These are phyloP conservation scores for Apomyelois bistriatella DNA, from an alignment of 2,888 invertebrate genomes.

Conservation along the genomic window DNA sequence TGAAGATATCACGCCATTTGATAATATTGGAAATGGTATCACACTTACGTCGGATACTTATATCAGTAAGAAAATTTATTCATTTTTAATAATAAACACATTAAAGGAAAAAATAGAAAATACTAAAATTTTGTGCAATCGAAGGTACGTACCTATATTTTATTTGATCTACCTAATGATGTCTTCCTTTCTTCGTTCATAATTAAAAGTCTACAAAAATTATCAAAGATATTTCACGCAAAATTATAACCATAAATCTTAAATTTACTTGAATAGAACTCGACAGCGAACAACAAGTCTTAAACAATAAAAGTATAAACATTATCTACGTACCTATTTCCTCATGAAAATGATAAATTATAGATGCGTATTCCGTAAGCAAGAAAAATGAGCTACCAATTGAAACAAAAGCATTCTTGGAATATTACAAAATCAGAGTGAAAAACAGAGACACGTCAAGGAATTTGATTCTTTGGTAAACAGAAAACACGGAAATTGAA, in stretches of 20 bases:
- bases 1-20: neutral
- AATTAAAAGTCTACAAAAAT: too few relatives aligned
- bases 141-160: too few relatives aligned
- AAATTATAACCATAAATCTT: neutral
- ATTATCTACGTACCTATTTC: too few relatives aligned
- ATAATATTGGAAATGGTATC: constrained; percentile 8
- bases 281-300: too few relatives aligned
- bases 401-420: neutral
- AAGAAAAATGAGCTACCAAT: neutral
- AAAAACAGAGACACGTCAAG: neutral
- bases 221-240: too few relatives aligned
- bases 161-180: too few relatives aligned
- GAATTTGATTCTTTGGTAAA: constrained; percentile 16
- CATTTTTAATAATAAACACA: too few relatives aligned
- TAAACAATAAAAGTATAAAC: too few relatives aligned
- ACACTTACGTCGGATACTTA: neutral
- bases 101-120: too few relatives aligned
- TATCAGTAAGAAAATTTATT: neutral
- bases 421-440: neutral
- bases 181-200: too few relatives aligned
- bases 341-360: neutral
- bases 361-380: neutral
- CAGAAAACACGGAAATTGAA: constrained; percentile 24
- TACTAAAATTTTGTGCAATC: too few relatives aligned
- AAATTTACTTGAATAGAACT: neutral